Conservation (phyloP, 2,113 vertebrate genomes). For the Cynopterus brachyotis region DNA sequence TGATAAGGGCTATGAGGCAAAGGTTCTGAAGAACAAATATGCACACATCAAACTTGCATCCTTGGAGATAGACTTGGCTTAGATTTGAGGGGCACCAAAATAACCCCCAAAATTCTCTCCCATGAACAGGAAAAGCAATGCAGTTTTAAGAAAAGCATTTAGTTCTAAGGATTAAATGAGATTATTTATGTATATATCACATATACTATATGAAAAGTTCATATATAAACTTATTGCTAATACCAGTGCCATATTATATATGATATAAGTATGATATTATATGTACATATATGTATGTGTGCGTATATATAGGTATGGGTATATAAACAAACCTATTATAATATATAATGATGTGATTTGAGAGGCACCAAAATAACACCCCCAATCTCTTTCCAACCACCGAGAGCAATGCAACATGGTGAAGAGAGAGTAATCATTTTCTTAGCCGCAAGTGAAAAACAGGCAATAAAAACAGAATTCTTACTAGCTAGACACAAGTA, state of each 20-base stretch:
- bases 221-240: too few species aligned
- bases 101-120: not conserved
- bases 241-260: not conserved
- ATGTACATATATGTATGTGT: not conserved
- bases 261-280: not conserved
- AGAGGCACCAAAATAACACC: not conserved
- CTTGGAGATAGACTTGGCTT: not conserved
- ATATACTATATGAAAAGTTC: not conserved
- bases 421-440: not conserved
- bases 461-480: slow-evolving; percentile 4
- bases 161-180: not conserved
- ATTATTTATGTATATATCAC: not conserved
- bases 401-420: not conserved
- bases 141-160: not conserved
- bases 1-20: not conserved
- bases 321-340: not conserved
- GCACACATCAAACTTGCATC: not conserved
- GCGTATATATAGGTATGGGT: too few species aligned
- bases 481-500: not conserved
- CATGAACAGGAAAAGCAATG: not conserved
- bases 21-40: not conserved
- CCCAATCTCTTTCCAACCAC: not conserved
- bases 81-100: not conserved
- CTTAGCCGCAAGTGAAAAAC: not conserved
- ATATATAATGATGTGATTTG: not conserved